A percentile compares a stretch with the other conserved stretches of the same genome.
phyloP scores from a whole-genome alignment of 1,140 invertebrate species.

The Drosophila micromelanica region DNA sequence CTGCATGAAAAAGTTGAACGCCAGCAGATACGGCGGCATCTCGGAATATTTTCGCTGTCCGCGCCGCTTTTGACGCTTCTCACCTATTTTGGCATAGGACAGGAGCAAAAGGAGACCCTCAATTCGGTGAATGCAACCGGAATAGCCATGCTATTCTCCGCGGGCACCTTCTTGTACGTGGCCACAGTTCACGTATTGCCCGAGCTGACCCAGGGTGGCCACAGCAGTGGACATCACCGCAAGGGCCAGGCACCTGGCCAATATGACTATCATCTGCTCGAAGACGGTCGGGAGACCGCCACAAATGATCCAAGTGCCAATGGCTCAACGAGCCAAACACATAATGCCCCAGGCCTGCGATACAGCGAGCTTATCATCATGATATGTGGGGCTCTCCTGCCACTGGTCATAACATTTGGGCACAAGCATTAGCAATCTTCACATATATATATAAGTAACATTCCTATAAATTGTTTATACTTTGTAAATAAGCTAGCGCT shows the following conservation, averaged over 20 bases:
- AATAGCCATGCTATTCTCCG: conserved; percentile 99
- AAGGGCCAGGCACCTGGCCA: conserved; percentile 54
- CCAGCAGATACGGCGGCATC: conserved; percentile 92
- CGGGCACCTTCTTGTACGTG: conserved; percentile 99
- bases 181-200: conserved; percentile 99
- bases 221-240: conserved; percentile 57
- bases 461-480: neutral
- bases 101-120: conserved; percentile 90
- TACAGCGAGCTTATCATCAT: conserved; percentile 92
- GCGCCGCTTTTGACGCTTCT: conserved; percentile 95
- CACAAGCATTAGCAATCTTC: conserved; percentile 91
- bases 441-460: neutral
- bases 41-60: conserved; percentile 96
- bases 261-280: conserved; percentile 68
- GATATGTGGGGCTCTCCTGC: conserved; percentile 86
- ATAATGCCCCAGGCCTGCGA: conserved; percentile 86
- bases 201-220: conserved; percentile 89
- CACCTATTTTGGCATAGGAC: conserved; percentile 97
- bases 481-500: conserved; percentile 8
- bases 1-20: conserved; percentile 96
- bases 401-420: conserved; percentile 94
- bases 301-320: conserved; percentile 19
- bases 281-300: conserved; percentile 44
- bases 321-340: conserved; percentile 76
- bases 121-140: conserved; percentile 94